These are phyloP conservation scores for Lepeophtheirus salmonis DNA, from an alignment of 1,140 invertebrate species.

Conservation along the genomic window DNA sequence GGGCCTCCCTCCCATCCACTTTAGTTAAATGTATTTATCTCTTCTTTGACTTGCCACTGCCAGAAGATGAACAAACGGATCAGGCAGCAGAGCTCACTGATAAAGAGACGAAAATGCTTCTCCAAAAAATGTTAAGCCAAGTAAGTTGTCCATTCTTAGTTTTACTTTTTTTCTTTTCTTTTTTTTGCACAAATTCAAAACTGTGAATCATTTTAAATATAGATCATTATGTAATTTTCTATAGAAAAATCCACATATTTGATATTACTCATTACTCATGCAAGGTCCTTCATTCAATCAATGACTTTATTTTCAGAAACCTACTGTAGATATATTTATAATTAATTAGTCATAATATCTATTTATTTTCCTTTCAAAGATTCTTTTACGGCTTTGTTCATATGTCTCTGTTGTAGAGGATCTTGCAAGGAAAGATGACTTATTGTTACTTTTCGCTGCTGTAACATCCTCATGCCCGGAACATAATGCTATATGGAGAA, in stretches of 20 bases:
- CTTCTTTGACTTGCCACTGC: constrained; percentile 82
- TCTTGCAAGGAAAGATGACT: constrained; percentile 83
- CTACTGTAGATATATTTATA: too few relatives aligned
- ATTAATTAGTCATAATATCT: background rate
- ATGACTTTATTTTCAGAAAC: too few relatives aligned
- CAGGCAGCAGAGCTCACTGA: constrained; percentile 66
- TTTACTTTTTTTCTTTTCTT: too few relatives aligned
- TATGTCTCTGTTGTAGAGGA: constrained; percentile 84
- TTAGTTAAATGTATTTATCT: constrained; percentile 95
- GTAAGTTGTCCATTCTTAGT: too few relatives aligned
- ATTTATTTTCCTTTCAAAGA: constrained; percentile 32
- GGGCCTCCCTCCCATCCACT: constrained; percentile 82
- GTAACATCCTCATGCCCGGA: constrained; percentile 83
- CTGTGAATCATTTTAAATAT: too few relatives aligned
- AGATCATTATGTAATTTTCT: too few relatives aligned
- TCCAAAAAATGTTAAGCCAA: constrained; percentile 94
- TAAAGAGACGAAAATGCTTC: constrained; percentile 63
- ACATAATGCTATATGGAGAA: constrained; percentile 85
- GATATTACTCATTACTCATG: background rate
- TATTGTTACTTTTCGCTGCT: constrained; percentile 82
- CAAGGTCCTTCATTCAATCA: background rate
- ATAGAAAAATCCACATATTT: too few relatives aligned
- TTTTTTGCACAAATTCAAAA: too few relatives aligned
- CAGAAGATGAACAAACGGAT: constrained; percentile 34
- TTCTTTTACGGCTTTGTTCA: constrained; percentile 80